Evolutionary conservation across 2,113 vertebrate species (phyloP), one percentile per base, ranked within the genome.

Genomic region (Callospermophilus lateralis): DNA sequence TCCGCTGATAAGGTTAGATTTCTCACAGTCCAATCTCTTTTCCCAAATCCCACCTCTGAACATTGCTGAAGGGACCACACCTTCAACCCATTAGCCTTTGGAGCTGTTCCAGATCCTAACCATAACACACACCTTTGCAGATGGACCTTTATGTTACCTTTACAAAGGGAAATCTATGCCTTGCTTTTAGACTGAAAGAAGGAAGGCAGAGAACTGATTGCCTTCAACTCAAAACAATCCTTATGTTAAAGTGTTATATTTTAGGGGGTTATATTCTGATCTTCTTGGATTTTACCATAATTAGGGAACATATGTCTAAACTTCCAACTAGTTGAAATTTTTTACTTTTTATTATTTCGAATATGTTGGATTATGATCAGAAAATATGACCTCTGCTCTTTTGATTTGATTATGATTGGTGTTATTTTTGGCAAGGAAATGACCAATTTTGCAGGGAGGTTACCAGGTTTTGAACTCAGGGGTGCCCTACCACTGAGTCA

Each of bases 311-410:
- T 76, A 42, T 67, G 67, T 84, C 68, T 61, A 84, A 84, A 84
- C 77, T 85, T 85, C 55, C 26, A 74, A 84, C 17, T 65, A 65
- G 17, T 65, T 65, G 51, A 74, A 61, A 63, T 48, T 89, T 55
- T 32, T 34, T 92, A 86, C 45, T 76, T 37, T 84, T 34, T 53
- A 65, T 92, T 67, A 74, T 92, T 92, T 92, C n/a, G 13, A 77
- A 37, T 51, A 77, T 51, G n/a, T 77, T 85, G 30, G 32, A 58
- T n/a, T 93, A 79, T 5, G 1, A n/a, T 78, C 13, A 86, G n/a
- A 48, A 67, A 93, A 85, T 17, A 45, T n/a, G 39, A 37, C 16
- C 32, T 24, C 45, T n/a, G 42, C 13, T 61, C 67, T 93, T 86
- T 78, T 11, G 5, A 87, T 70, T 70, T 78, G 34, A 45, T 24